Evolutionary conservation across 2,888 invertebrate species (phyloP).

Genomic region (Agrypnus murinus): DNA sequence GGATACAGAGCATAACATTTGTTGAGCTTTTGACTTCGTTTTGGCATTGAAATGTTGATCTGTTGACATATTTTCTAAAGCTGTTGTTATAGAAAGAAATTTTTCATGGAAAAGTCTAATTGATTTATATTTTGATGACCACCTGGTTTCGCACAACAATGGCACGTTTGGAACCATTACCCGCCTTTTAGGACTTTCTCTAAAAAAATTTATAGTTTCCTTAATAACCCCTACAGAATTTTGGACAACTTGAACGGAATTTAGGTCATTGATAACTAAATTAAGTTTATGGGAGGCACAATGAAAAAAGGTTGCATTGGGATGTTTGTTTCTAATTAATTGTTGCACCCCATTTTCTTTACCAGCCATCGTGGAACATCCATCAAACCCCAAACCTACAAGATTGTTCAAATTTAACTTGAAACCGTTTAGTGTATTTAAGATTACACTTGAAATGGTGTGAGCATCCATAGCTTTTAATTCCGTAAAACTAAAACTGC

Average conservation of each 20-base stretch:
- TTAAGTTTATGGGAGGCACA: constrained; percentile 7
- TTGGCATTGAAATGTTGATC: not conserved
- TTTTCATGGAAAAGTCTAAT: constrained; percentile 10
- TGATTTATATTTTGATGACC: constrained; percentile 5
- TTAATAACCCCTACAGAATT: constrained; percentile 1
- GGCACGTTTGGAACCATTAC: not conserved
- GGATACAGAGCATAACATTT: not conserved
- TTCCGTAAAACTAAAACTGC: constrained; percentile 54
- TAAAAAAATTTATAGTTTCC: not conserved
- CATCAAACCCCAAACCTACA: not conserved
- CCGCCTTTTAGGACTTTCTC: not conserved
- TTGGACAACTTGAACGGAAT: not conserved
- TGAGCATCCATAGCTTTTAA: constrained; percentile 5
- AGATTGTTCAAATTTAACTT: not conserved
- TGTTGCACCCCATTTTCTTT: not conserved
- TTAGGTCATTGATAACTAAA: constrained; percentile 13
- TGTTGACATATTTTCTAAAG: not conserved
- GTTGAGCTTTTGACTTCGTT: not conserved
- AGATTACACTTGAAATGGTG: too few species aligned
- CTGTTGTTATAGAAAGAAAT: not conserved
- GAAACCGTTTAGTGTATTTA: too few species aligned
- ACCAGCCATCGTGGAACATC: not conserved
- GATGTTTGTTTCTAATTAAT: not conserved
- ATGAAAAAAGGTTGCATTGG: constrained; percentile 1
- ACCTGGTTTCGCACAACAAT: constrained; percentile 1